Conservation (phyloP, 2,797 vertebrate genomes). For the Tangara arthus region DNA sequence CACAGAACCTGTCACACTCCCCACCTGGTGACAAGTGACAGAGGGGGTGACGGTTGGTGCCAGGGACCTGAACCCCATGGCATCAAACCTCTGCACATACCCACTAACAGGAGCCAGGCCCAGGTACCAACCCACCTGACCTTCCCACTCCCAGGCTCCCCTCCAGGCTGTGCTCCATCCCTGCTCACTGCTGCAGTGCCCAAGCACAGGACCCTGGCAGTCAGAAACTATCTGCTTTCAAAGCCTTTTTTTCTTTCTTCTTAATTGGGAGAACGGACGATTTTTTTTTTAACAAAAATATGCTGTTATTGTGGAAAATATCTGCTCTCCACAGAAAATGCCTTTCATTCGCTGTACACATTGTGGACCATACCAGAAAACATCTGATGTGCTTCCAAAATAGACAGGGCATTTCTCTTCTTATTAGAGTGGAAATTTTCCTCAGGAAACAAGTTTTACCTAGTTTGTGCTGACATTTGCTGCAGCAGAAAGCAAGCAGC, state of each 20-base stretch:
- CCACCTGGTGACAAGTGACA: rapidly evolving
- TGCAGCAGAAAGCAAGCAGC: not conserved
- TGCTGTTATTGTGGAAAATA: conserved; percentile 35
- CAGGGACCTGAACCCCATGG: not conserved
- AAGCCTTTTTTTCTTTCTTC: not conserved
- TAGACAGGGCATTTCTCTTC: not conserved
- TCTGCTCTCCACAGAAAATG: conserved; percentile 26
- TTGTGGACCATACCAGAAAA: conserved; percentile 15
- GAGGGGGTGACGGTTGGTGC: not conserved
- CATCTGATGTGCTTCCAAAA: conserved; percentile 51
- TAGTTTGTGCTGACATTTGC: not conserved
- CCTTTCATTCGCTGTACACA: not conserved
- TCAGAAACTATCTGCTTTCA: not conserved
- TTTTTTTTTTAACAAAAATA: not conserved
- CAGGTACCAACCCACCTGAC: not conserved
- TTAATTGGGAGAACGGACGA: not conserved
- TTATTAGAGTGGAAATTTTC: conserved; percentile 16
- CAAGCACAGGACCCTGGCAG: not conserved
- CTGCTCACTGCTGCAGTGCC: not conserved
- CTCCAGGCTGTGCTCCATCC: not conserved
- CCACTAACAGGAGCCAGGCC: not conserved
- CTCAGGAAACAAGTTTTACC: conserved; percentile 25
- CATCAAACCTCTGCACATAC: not conserved
- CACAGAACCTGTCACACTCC: not conserved
- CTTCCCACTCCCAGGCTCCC: rapidly evolving